Conservation (phyloP, 2,888 invertebrate species). For the Mechanitis messenoides region DNA sequence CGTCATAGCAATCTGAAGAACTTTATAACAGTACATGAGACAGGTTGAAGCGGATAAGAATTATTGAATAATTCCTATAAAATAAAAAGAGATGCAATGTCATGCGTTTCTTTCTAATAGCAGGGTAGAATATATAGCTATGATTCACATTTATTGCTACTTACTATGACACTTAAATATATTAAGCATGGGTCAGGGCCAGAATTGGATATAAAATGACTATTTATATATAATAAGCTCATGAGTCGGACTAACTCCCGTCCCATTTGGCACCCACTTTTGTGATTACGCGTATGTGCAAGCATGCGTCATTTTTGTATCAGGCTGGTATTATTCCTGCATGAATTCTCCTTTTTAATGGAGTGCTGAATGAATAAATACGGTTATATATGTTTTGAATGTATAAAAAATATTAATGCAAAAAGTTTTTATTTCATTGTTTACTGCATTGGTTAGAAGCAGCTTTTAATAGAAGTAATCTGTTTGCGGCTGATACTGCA, state of each 20-base stretch:
- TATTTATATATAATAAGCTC: background rate
- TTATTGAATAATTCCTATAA: background rate
- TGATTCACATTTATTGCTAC: no score
- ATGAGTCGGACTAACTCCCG: conserved; percentile 26
- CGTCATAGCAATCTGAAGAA: conserved; percentile 1
- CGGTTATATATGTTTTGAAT: no score
- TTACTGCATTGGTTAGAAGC: no score
- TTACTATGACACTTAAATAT: no score
- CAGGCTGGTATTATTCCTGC: conserved; percentile 2
- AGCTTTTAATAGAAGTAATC: no score
- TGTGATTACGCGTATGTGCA: conserved; percentile 28
- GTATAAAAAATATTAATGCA: no score
- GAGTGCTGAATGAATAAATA: background rate
- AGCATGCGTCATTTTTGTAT: conserved; percentile 27
- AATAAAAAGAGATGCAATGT: no score
- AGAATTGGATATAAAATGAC: no score
- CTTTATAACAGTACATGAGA: background rate
- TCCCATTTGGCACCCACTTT: conserved; percentile 20
- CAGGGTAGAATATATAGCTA: no score
- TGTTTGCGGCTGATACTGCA: conserved; percentile 34
- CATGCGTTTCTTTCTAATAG: no score
- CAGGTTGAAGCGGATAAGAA: background rate
- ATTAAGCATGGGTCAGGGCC: no score
- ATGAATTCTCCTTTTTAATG: background rate
- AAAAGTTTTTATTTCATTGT: no score